Base-by-base conservation (phyloP, 2,888 invertebrate species). In the Nomada ruficornis region DNA sequence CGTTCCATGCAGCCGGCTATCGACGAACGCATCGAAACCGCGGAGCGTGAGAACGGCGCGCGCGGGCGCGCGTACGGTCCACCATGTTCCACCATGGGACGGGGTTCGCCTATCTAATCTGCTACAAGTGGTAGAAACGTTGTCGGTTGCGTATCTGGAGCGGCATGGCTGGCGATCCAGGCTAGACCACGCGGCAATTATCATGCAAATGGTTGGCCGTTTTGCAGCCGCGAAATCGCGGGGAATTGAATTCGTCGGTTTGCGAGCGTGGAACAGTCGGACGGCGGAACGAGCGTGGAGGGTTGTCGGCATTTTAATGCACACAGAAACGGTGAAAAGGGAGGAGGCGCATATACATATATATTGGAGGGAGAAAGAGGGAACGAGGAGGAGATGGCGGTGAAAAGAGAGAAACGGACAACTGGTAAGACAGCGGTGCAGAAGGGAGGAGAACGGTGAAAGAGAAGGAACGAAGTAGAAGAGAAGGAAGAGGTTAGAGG, bases 271-370 rank as follows among this genome's bases (percentile, higher is more conserved):
- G 64, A 86, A 80, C 77, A 76, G 54, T 77, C 75, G 85, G 83
- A 77, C 83, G 57, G 60, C 85, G 88, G 87, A 86, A 90, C 89
- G 86, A 36, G 23, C 73, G 62, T 47, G 65, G 62, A 69, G 85
- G 77, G 72, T 77, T 81, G 85, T 77, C 83, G 86, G 86, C 86
- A 88, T 90, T 85, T 89, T 89, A 89, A 90, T 89, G 84, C 83
- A 60, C 69, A 59, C 44, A 13, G 42, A 59, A 60, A 64, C 52
- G 59, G 63, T 57, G 57, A 20, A 13, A 36, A 18, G 57, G 18
- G 26, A 50, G 15, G 50, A 64, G 47, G 36, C 36, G 0, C 36
- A 5, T 36, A 36, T 7, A 36, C 36, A 7, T 36, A 36, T 1
- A 1, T 36, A 36, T 36, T 36, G 36, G 36, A 11, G 63, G 13